Percentiles rank a stretch among this genome's conserved stretches.
Evolutionary conservation across 2,113 vertebrate genomes (phyloP).

Genomic region (Ciconia maguari): DNA sequence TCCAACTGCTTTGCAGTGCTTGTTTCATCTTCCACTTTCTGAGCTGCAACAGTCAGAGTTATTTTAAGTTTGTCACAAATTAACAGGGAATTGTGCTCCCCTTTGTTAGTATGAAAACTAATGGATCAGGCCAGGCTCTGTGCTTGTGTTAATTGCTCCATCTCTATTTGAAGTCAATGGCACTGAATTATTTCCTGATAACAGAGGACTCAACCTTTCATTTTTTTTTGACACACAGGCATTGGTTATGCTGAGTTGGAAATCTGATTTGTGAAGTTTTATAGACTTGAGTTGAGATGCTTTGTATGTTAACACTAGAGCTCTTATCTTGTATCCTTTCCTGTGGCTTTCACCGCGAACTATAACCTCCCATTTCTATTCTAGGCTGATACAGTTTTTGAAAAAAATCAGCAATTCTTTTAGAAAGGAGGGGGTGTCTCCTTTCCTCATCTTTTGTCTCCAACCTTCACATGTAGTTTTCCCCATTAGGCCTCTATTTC

Average conservation of each 20-base stretch:
- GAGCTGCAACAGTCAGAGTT: neutral
- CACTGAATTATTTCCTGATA: neutral
- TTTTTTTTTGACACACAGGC: neutral
- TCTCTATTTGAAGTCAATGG: slow-evolving; percentile 5
- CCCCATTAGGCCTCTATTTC: neutral
- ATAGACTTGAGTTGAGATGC: neutral
- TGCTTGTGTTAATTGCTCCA: neutral
- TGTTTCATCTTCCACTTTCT: neutral
- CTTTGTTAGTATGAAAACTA: neutral
- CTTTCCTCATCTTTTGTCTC: neutral
- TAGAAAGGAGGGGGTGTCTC: neutral
- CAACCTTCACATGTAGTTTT: neutral
- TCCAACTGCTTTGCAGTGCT: neutral
- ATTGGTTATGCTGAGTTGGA: neutral
- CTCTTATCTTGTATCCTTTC: neutral
- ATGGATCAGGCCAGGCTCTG: neutral
- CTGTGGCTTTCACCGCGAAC: neutral
- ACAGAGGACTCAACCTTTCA: neutral
- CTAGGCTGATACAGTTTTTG: neutral
- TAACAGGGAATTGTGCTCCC: neutral
- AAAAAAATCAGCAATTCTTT: neutral
- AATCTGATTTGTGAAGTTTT: slow-evolving; percentile 21
- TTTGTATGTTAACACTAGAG: neutral
- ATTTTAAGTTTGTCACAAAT: neutral
- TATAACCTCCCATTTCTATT: neutral